These are phyloP conservation scores for Beroe ovata DNA, from an alignment of 37 sponge, comb jelly and placozoan species.

Conservation along the genomic window DNA sequence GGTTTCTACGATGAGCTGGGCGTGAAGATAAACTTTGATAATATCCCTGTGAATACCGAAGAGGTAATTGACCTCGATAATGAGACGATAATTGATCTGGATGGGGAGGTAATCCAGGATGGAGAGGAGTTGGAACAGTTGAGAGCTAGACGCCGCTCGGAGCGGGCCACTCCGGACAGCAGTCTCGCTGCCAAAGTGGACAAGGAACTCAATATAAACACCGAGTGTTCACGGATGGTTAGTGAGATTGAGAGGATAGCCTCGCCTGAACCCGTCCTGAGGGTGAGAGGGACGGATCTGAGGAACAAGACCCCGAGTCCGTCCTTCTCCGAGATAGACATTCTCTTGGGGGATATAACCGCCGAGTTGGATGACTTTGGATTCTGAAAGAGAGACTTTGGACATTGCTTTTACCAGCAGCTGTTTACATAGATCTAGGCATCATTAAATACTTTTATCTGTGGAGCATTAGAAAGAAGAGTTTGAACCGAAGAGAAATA, in stretches of 20 bases:
- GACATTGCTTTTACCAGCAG: too few relatives aligned
- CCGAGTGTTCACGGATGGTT: slow-evolving; percentile 18
- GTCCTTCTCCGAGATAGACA: slow-evolving; percentile 49
- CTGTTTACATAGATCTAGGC: too few relatives aligned
- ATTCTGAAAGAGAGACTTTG: too few relatives aligned
- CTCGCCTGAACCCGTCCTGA: background rate
- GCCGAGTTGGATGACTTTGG: slow-evolving; percentile 39
- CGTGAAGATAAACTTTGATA: slow-evolving; percentile 4
- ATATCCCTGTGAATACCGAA: background rate
- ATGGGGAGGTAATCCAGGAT: slow-evolving; percentile 28
- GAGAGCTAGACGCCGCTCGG: background rate
- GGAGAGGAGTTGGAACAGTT: background rate
- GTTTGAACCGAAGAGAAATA: too few relatives aligned
- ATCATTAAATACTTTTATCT: too few relatives aligned
- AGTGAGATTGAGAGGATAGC: background rate
- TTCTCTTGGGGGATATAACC: slow-evolving; percentile 27
- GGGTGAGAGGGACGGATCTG: background rate
- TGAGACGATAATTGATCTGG: slow-evolving; percentile 56
- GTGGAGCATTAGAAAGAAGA: too few relatives aligned
- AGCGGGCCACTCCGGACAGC: background rate
- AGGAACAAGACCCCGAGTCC: slow-evolving; percentile 30
- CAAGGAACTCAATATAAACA: background rate
- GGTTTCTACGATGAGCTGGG: slow-evolving; percentile 44
- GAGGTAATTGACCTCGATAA: background rate
- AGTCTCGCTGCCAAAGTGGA: background rate